Evolutionary conservation across 2,888 invertebrate genomes (phyloP).

Genomic region (Mythimna albipuncta): DNA sequence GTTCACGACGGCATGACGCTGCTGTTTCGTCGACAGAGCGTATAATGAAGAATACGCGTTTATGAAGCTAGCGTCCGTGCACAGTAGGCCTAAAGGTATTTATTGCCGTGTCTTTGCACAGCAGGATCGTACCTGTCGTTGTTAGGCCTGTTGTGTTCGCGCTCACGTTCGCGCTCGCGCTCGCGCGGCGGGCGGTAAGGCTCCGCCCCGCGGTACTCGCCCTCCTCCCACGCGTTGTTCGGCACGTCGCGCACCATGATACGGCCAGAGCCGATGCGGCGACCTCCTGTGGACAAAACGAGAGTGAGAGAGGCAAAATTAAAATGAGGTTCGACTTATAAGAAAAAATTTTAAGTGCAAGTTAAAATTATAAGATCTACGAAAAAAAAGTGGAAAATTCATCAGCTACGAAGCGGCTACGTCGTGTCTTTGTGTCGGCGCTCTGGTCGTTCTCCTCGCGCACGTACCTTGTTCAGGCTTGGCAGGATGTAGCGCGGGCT

Average conservation of each 20-base stretch:
- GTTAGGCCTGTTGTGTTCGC: conserved; percentile 69
- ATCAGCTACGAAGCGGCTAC: too few relatives aligned
- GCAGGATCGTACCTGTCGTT: conserved; percentile 74
- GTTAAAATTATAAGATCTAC: too few relatives aligned
- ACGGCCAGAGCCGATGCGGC: conserved; percentile 96
- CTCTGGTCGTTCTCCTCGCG: too few relatives aligned
- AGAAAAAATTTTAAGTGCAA: neutral
- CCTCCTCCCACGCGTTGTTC: conserved; percentile 68
- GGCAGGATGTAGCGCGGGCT: conserved; percentile 56
- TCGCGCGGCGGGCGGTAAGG: conserved; percentile 74
- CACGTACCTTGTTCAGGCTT: conserved; percentile 79
- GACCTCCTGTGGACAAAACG: conserved; percentile 69
- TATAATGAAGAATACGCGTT: too few relatives aligned
- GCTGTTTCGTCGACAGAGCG: too few relatives aligned
- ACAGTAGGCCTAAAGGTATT: too few relatives aligned
- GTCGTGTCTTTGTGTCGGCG: too few relatives aligned
- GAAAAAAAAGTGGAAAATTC: too few relatives aligned
- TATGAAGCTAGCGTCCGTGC: too few relatives aligned
- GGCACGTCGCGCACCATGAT: conserved; percentile 93
- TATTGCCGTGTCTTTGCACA: too few relatives aligned
- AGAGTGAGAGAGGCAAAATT: neutral
- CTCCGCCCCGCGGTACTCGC: conserved; percentile 69
- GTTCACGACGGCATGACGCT: too few relatives aligned
- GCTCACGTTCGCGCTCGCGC: conserved; percentile 66
- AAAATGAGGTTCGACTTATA: neutral